Percentiles rank a stretch among this genome's conserved stretches.
phyloP scores from a whole-genome alignment of 2,113 vertebrate species.

The Ceyx melanurus region DNA sequence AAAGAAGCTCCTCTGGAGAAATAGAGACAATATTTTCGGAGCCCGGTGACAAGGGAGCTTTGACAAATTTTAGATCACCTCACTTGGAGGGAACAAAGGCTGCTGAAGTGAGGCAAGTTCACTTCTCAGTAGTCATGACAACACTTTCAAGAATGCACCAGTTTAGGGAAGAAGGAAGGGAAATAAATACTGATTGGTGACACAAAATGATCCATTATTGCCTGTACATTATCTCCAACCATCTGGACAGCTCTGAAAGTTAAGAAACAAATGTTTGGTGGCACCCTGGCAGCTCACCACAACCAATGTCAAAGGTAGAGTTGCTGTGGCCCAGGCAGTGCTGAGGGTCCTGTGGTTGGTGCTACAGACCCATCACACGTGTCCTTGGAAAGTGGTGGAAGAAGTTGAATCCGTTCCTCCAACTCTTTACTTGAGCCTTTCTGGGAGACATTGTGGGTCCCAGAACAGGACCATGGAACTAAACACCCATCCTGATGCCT shows the following conservation, averaged over 20 bases:
- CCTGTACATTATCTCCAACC: background rate
- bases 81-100: slow-evolving; percentile 47
- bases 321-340: fast-evolving
- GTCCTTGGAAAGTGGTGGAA: background rate
- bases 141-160: slow-evolving; percentile 41
- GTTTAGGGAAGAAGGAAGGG: background rate
- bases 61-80: slow-evolving; percentile 34
- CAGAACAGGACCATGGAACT: background rate
- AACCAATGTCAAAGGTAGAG: background rate
- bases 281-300: background rate
- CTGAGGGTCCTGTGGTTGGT: background rate
- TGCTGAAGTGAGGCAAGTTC: slow-evolving; percentile 51
- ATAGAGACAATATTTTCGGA: background rate
- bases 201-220: background rate
- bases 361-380: fast-evolving
- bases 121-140: slow-evolving; percentile 69
- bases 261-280: background rate
- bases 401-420: background rate
- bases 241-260: background rate
- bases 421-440: background rate
- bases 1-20: background rate
- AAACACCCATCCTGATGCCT: background rate
- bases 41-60: background rate
- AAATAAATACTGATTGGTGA: background rate
- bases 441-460: background rate